Evolutionary conservation across 2,113 vertebrate genomes (phyloP).

Genomic region (Apodemus sylvaticus): DNA sequence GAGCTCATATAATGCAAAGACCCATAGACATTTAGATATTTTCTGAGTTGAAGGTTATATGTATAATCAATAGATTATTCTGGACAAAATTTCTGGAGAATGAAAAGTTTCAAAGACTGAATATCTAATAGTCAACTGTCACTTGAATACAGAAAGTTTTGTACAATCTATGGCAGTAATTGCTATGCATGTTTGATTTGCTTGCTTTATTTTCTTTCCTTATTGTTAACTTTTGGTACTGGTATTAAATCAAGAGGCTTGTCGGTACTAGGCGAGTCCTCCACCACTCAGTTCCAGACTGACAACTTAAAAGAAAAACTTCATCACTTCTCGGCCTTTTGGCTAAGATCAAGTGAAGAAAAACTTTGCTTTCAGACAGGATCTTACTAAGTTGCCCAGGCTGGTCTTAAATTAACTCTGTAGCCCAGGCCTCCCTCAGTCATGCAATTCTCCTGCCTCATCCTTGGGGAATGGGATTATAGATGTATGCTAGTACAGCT

Average conservation of each 20-base stretch:
- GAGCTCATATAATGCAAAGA: background rate
- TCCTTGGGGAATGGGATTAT: background rate
- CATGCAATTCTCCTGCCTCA: background rate
- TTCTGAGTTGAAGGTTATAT: background rate
- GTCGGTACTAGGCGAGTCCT: background rate
- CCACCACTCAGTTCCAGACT: background rate
- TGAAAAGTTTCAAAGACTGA: background rate
- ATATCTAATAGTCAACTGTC: background rate
- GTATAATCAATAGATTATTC: background rate
- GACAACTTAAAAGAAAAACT: background rate
- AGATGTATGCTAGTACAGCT: background rate
- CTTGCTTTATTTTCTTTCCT: background rate
- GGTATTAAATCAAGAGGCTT: background rate
- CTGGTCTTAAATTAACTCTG: background rate
- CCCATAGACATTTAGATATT: background rate
- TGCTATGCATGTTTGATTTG: background rate
- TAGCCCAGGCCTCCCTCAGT: background rate
- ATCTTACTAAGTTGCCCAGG: background rate
- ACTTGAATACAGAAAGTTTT: background rate
- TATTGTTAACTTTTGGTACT: background rate
- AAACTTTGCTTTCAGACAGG: background rate
- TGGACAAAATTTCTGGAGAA: background rate
- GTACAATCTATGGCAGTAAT: background rate
- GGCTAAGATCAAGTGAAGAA: too few species aligned
- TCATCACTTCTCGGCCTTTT: too few species aligned